Conservation (phyloP, 2,888 invertebrate species). For the Lucinisca nassula region DNA sequence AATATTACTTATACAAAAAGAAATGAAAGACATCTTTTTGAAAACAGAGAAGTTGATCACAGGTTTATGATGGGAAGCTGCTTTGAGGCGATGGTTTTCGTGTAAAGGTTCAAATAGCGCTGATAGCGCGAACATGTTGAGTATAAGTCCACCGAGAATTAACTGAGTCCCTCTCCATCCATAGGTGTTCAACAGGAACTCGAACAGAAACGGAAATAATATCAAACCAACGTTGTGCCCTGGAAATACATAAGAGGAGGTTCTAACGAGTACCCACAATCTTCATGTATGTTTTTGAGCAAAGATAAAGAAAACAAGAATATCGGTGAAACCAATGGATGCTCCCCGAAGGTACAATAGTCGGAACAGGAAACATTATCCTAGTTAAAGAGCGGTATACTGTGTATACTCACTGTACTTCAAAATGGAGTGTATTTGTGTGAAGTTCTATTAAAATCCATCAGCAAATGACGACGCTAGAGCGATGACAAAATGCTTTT, state of each 20-base stretch:
- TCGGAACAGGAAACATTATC: no score
- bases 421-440: no score
- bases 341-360: no score
- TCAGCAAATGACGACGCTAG: no score
- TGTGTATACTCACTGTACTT: no score
- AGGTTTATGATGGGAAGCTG: not conserved
- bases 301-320: no score
- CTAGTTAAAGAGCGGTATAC: no score
- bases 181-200: conserved; percentile 27
- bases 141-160: conserved; percentile 42
- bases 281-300: no score
- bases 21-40: conserved; percentile 41
- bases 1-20: conserved; percentile 55
- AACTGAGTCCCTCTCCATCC: conserved; percentile 55
- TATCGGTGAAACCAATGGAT: no score
- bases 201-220: conserved; percentile 35
- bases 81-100: not conserved
- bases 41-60: conserved; percentile 26
- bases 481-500: no score
- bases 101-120: conserved; percentile 29
- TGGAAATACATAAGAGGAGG: not conserved
- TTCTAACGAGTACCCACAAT: no score
- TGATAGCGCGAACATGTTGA: conserved; percentile 51
- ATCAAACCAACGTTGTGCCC: conserved; percentile 52
- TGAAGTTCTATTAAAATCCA: no score